A percentile compares a stretch with the other conserved stretches of the same genome.
phyloP scores from a whole-genome alignment of 1,140 invertebrate species.

The Colletes gigas region DNA sequence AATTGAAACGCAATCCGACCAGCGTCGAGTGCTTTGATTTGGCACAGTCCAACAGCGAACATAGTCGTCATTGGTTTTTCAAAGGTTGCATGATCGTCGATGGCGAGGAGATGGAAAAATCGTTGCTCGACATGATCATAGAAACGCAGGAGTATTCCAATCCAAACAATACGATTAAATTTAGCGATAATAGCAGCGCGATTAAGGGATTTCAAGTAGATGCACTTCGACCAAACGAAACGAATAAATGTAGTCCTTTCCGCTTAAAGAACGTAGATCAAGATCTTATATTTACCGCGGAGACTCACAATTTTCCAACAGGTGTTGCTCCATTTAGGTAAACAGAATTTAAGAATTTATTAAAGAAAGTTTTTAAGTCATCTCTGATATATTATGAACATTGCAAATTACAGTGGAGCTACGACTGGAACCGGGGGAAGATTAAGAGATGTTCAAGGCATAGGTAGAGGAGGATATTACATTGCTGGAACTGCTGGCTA shows the following conservation, averaged over 20 bases:
- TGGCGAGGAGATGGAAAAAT: conserved; percentile 88
- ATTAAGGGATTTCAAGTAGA: conserved; percentile 91
- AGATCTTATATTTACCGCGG: conserved; percentile 98
- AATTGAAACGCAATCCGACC: conserved; percentile 95
- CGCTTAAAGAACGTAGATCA: conserved; percentile 82
- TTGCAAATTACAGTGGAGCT: conserved; percentile 88
- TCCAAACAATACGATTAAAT: conserved; percentile 98
- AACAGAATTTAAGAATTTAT: conserved; percentile 13
- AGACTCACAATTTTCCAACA: conserved; percentile 99
- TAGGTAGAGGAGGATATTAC: conserved; percentile 94
- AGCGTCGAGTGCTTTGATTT: conserved; percentile 99
- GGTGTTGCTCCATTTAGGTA: conserved; percentile 93
- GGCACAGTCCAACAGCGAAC: conserved; percentile 98
- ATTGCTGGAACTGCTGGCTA: conserved; percentile 98
- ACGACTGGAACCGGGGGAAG: conserved; percentile 98
- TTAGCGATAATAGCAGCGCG: conserved; percentile 98
- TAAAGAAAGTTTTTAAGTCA: not conserved
- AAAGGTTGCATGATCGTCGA: conserved; percentile 95
- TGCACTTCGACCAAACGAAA: conserved; percentile 84
- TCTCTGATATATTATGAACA: not conserved
- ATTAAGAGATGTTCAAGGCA: conserved; percentile 96
- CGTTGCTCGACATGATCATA: conserved; percentile 96
- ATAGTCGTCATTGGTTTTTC: conserved; percentile 96
- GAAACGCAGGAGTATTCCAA: conserved; percentile 93
- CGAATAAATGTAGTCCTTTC: conserved; percentile 85